Evolutionary conservation across 2,888 invertebrate genomes (phyloP).

Genomic region (Xestia xanthographa): DNA sequence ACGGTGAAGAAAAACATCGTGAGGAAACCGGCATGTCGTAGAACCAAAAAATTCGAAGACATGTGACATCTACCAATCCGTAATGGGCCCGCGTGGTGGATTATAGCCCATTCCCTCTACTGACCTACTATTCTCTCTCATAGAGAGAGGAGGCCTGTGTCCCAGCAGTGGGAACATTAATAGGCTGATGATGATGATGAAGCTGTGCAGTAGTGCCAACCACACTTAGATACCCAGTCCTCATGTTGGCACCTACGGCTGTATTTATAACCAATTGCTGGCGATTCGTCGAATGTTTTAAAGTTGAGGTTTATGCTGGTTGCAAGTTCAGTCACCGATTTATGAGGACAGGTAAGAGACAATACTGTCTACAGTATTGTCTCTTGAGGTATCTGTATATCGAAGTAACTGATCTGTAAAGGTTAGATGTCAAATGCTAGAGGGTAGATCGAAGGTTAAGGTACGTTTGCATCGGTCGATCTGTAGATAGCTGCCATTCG

Average conservation of each 20-base stretch:
- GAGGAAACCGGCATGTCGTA: no score
- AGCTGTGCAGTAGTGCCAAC: no score
- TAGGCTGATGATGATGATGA: no score
- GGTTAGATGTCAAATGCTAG: not conserved
- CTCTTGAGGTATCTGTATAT: not conserved
- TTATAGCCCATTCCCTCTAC: no score
- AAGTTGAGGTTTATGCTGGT: not conserved
- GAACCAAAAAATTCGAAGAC: no score
- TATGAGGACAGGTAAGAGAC: not conserved
- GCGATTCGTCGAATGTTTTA: conserved; percentile 32
- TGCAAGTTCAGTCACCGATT: not conserved
- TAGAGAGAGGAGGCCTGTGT: no score
- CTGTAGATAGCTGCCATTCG: not conserved
- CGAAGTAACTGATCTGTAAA: not conserved
- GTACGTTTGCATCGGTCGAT: not conserved
- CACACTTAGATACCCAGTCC: no score
- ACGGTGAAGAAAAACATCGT: no score
- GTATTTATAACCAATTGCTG: conserved; percentile 36
- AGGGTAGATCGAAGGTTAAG: not conserved
- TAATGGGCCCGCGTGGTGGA: no score
- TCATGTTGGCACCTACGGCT: conserved; percentile 55
- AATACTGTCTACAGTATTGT: not conserved
- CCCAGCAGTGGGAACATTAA: no score
- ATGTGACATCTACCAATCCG: no score
- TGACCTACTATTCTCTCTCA: no score